A percentile compares a stretch with the other conserved stretches of the same genome.
Evolutionary conservation across 2,797 vertebrate species (phyloP).

Genomic region (Momotus momota): DNA sequence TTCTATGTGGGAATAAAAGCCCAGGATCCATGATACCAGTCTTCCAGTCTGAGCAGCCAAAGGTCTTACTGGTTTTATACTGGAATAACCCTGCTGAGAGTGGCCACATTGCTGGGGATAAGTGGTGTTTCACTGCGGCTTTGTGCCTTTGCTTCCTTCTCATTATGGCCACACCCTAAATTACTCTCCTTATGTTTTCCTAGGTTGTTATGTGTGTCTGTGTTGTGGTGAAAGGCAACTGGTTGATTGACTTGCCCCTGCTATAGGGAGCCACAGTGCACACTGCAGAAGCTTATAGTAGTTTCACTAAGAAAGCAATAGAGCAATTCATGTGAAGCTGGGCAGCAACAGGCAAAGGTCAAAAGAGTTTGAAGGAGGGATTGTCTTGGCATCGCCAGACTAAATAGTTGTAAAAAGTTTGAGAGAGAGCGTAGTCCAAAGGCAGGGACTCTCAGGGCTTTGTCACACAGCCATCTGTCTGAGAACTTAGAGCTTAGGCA

Average conservation of each 20-base stretch:
- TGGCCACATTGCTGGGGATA: neutral
- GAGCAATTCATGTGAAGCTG: neutral
- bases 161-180: neutral
- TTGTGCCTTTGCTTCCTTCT: neutral
- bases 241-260: neutral
- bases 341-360: neutral
- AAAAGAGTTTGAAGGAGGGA: neutral
- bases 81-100: neutral
- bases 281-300: accelerated
- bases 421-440: neutral
- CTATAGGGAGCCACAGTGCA: neutral
- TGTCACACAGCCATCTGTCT: neutral
- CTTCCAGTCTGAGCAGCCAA: neutral
- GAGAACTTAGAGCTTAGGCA: neutral
- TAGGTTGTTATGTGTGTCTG: neutral
- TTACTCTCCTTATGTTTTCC: neutral
- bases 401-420: neutral
- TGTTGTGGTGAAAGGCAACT: neutral
- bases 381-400: neutral
- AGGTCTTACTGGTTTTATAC: neutral
- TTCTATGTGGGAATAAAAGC: neutral
- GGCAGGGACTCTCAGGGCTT: neutral
- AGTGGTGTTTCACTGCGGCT: neutral
- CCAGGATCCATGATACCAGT: neutral
- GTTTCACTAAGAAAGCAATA: neutral